Evolutionary conservation across 2,797 vertebrate species (phyloP).

Genomic region (Emydoidea blandingii): DNA sequence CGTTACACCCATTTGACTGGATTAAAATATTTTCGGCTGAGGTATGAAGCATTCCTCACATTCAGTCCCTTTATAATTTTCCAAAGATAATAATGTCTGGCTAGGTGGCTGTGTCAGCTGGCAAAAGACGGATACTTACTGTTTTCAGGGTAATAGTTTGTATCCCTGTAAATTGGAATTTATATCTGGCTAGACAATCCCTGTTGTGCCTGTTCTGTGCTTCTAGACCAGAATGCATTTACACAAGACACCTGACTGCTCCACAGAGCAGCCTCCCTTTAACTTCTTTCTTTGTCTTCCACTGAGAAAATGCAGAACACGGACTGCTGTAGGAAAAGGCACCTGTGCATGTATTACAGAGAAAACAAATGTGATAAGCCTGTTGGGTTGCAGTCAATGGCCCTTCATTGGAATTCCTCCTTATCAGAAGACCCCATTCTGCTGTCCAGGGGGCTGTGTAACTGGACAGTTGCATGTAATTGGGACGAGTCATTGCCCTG

Average conservation of each 20-base stretch:
- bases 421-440: not conserved
- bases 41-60: not conserved
- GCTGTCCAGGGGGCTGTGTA: not conserved
- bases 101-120: not conserved
- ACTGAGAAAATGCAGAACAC: not conserved
- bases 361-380: not conserved
- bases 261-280: not conserved
- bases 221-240: fast-evolving
- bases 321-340: not conserved
- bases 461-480: not conserved
- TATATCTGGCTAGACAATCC: constrained; percentile 8
- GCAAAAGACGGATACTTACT: constrained; percentile 29
- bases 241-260: not conserved
- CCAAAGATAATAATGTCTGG: not conserved
- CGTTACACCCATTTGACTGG: not conserved
- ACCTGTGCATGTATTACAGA: not conserved
- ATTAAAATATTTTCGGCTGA: not conserved
- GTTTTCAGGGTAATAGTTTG: constrained; percentile 7
- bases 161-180: constrained; percentile 56
- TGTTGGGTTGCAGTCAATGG: not conserved
- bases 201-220: not conserved
- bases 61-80: not conserved
- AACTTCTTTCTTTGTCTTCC: not conserved
- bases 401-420: not conserved
- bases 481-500: not conserved